These are phyloP conservation scores for Solen grandis DNA, from an alignment of 1,140 invertebrate species.

Conservation along the genomic window DNA sequence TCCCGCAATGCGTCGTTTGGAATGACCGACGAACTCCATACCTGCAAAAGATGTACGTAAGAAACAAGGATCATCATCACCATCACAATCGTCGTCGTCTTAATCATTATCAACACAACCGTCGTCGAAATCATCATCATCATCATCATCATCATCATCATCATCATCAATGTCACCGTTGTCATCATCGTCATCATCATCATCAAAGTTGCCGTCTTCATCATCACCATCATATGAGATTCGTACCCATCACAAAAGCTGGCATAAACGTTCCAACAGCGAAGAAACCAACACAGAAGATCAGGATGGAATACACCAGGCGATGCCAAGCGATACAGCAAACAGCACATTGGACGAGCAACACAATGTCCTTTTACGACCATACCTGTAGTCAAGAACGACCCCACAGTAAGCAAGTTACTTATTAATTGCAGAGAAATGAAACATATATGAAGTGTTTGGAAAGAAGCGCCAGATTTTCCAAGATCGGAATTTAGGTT, in stretches of 20 bases:
- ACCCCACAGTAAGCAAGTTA: no score
- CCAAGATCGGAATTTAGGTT: no score
- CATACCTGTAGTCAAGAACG: no score
- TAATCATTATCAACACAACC: background rate
- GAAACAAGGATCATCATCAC: background rate
- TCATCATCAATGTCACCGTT: background rate
- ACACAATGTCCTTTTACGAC: slow-evolving; percentile 24
- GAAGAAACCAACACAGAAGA: slow-evolving; percentile 33
- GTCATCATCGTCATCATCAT: background rate
- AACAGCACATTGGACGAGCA: slow-evolving; percentile 18
- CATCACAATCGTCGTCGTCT: background rate
- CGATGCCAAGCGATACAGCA: slow-evolving; percentile 31
- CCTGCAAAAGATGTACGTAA: slow-evolving; percentile 16
- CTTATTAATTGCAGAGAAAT: no score
- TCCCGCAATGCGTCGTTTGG: slow-evolving; percentile 54
- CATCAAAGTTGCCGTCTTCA: background rate
- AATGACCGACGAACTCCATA: slow-evolving; percentile 60
- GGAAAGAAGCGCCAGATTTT: no score
- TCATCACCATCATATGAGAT: background rate
- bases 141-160: slow-evolving; percentile 7
- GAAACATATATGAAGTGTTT: no score
- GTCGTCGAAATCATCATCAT: background rate
- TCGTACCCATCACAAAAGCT: slow-evolving; percentile 15
- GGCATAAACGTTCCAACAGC: slow-evolving; percentile 49
- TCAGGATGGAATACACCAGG: slow-evolving; percentile 14